Base-by-base conservation (phyloP, 2,113 vertebrate species). In the Blennius ocellaris region DNA sequence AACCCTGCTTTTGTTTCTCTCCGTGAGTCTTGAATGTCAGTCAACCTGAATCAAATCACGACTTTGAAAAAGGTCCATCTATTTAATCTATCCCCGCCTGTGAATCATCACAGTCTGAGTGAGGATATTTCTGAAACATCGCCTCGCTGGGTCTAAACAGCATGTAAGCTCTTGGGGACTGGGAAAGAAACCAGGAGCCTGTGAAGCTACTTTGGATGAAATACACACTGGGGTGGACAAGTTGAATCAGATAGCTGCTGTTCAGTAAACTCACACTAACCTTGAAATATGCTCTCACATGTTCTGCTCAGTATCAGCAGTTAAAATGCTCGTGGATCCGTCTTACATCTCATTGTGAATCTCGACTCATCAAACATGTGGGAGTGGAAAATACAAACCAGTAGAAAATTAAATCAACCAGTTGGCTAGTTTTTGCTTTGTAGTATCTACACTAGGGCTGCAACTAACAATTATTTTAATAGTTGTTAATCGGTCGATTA, bases 21-120 rank as follows among this genome's bases (percentile, higher is more conserved):
- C 11, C 21, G 21, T 30, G 36, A 43, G n/a, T 48, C 51, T 21
- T 11, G 16, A 66, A 66, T 51, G 36, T 30, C 56, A 51, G n/a
- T 48, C 41, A 72, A 37, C 38, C 54, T 47, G 60, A 44, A 71
- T 56, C 16, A 43, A 55, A 75, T 71, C 70, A 74, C 15, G 41
- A 66, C 70, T 53, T 38, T 3, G 21, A 52, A 15, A 52, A 30
- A n/a, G 5, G 7, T 53, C 40, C 48, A 58, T 52, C 50, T 44
- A 57, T 50, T 51, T 41, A 57, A 36, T 40, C 11, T 44, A 21
- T 74, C 47, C 50, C 15, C 6, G 10, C 48, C 16, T 6, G 54
- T 78, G 59, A 78, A 60, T 70, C 65, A 74, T 61, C 69, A 9
- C 4, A 38, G 11, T 39, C 49, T 48, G 12, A 53, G 49, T 53